Percentiles rank a stretch among this genome's conserved stretches.
Evolutionary conservation across 64 coral and sea anemone species (phyloP).

Genomic region (Platygyra sinensis): DNA sequence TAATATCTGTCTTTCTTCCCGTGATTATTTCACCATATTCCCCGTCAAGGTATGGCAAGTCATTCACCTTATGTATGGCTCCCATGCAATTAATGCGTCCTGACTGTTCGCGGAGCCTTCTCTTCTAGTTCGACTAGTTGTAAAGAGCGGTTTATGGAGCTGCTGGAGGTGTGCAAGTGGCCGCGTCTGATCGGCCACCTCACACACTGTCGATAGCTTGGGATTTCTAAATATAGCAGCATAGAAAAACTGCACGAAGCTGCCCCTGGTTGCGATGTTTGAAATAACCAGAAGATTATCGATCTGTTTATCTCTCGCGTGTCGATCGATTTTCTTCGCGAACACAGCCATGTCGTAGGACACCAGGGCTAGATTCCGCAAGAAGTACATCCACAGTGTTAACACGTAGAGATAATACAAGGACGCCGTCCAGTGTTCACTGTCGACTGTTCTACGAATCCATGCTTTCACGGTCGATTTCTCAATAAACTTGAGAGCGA

Average conservation of each 20-base stretch:
- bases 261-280: slow-evolving; percentile 59
- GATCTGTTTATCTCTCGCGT: slow-evolving; percentile 18
- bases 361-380: slow-evolving; percentile 60
- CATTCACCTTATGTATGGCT: slow-evolving; percentile 21
- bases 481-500: slow-evolving; percentile 74
- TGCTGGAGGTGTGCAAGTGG: not conserved
- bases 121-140: not conserved
- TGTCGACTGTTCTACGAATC: slow-evolving; percentile 35
- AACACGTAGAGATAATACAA: slow-evolving; percentile 48
- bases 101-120: not conserved
- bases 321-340: slow-evolving; percentile 42
- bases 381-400: slow-evolving; percentile 60
- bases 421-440: not conserved
- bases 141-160: too few species aligned
- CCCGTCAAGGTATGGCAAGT: not conserved
- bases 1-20: too few species aligned
- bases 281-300: slow-evolving; percentile 51
- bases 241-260: slow-evolving; percentile 88
- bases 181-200: not conserved
- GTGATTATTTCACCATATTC: not conserved
- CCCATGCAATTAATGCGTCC: not conserved
- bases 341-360: slow-evolving; percentile 72
- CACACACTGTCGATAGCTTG: slow-evolving; percentile 53
- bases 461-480: slow-evolving; percentile 55
- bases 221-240: slow-evolving; percentile 73